Conservation (phyloP, 2,888 invertebrate species). For the Drosophila heteroneura region DNA sequence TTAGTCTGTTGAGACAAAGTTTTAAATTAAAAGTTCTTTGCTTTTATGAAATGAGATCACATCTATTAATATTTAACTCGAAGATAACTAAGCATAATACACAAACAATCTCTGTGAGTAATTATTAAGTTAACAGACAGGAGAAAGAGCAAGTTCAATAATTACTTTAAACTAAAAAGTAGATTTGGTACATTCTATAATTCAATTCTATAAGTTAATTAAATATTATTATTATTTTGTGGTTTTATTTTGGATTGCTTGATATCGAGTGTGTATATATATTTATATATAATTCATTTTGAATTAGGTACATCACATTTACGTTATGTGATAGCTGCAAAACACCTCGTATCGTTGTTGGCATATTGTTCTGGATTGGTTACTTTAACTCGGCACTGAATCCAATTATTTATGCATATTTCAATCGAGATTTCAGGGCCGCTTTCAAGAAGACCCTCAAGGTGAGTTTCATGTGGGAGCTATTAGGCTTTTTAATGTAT, state of each 20-base stretch:
- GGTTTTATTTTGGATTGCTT: not conserved
- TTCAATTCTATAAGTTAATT: not conserved
- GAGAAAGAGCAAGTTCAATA: not conserved
- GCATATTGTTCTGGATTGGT: conserved; percentile 98
- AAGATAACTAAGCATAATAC: not conserved
- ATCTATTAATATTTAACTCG: conserved; percentile 1
- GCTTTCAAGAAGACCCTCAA: conserved; percentile 96
- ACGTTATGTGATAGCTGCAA: conserved; percentile 92
- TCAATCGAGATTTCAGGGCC: conserved; percentile 97
- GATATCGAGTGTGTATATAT: not conserved
- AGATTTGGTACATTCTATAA: not conserved
- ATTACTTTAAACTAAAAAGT: not conserved
- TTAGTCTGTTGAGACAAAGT: not conserved
- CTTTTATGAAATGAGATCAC: conserved; percentile 3
- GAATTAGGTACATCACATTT: conserved; percentile 93
- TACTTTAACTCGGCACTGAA: conserved; percentile 99
- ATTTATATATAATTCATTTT: not conserved
- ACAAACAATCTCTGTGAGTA: not conserved
- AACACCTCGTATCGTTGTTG: conserved; percentile 94
- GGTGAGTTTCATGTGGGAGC: conserved; percentile 72
- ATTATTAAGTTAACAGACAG: not conserved
- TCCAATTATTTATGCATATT: conserved; percentile 98
- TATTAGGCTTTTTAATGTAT: conserved; percentile 9
- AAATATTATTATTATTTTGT: not conserved
- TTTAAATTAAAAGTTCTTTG: conserved; percentile 12